These are phyloP conservation scores for Sparus aurata DNA, from an alignment of 2,797 vertebrate genomes.

Conservation along the genomic window DNA sequence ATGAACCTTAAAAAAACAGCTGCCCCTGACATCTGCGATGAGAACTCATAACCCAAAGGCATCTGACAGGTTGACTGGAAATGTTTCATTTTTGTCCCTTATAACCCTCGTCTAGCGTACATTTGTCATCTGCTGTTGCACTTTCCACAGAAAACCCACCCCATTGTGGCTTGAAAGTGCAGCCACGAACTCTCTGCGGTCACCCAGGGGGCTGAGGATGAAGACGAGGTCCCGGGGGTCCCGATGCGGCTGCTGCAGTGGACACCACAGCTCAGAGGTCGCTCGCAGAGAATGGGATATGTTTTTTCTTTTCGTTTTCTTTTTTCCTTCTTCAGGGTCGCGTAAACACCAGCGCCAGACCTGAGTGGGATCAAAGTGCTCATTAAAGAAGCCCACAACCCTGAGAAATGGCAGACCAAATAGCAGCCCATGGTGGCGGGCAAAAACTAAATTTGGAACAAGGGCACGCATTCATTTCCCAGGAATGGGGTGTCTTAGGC, in stretches of 20 bases:
- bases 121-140: slow-evolving; percentile 52
- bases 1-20: slow-evolving; percentile 44
- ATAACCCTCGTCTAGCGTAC: slow-evolving; percentile 5
- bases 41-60: slow-evolving; percentile 36
- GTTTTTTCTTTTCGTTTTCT: slow-evolving; percentile 32
- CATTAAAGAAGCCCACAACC: slow-evolving; percentile 86
- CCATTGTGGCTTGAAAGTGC: slow-evolving; percentile 24
- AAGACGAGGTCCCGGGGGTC: slow-evolving; percentile 59
- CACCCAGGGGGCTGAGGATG: slow-evolving; percentile 43
- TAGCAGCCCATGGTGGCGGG: slow-evolving; percentile 80
- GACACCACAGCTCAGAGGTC: slow-evolving; percentile 65
- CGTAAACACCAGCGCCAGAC: slow-evolving; percentile 84
- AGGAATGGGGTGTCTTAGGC: slow-evolving; percentile 84
- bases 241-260: slow-evolving; percentile 42
- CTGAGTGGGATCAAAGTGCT: slow-evolving; percentile 87
- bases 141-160: slow-evolving; percentile 39
- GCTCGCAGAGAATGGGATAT: slow-evolving; percentile 55
- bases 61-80: slow-evolving; percentile 55
- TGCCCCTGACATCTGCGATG: slow-evolving; percentile 49
- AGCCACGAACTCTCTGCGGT: slow-evolving; percentile 45
- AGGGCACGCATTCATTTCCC: slow-evolving; percentile 83
- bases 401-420: slow-evolving; percentile 84
- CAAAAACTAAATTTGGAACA: slow-evolving; percentile 86
- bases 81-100: slow-evolving; percentile 33
- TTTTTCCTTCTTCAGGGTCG: slow-evolving; percentile 71